Conservation (phyloP, 2,888 invertebrate species). For the Nymphalis urticae region DNA sequence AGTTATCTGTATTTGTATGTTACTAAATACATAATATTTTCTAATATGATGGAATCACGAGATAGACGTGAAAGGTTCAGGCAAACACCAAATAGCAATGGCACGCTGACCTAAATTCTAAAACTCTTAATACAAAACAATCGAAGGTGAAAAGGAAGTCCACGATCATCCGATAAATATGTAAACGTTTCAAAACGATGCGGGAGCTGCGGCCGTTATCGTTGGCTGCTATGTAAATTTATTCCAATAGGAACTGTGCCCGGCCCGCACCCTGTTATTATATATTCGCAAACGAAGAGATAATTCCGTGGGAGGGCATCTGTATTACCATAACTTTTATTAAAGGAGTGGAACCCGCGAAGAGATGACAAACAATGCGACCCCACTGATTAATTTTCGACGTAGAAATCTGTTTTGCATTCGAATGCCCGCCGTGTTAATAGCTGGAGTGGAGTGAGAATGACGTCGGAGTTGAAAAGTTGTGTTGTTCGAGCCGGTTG, state of each 20-base stretch:
- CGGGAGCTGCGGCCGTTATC: slow-evolving; percentile 61
- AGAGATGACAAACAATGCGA: slow-evolving; percentile 71
- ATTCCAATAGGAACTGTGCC: slow-evolving; percentile 79
- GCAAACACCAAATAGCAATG: background rate
- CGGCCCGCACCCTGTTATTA: slow-evolving; percentile 72
- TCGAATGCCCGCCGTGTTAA: slow-evolving; percentile 56
- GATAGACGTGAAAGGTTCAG: background rate
- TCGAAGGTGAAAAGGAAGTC: slow-evolving; percentile 46
- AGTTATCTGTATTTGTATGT: too few species aligned
- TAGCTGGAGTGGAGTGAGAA: slow-evolving; percentile 47
- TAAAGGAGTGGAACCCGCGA: slow-evolving; percentile 71
- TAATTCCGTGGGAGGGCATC: slow-evolving; percentile 75
- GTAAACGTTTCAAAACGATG: slow-evolving; percentile 75
- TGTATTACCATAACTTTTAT: slow-evolving; percentile 80
- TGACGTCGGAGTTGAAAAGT: slow-evolving; percentile 44
- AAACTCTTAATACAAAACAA: slow-evolving; percentile 7
- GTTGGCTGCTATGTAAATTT: slow-evolving; percentile 75
- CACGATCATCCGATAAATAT: slow-evolving; percentile 73
- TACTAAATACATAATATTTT: too few species aligned
- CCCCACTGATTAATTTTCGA: slow-evolving; percentile 73
- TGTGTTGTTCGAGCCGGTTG: slow-evolving; percentile 28
- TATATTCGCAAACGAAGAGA: slow-evolving; percentile 81
- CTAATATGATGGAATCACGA: too few species aligned
- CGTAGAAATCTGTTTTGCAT: slow-evolving; percentile 76
- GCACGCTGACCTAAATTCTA: slow-evolving; percentile 13